Base-by-base conservation (phyloP, 2,888 invertebrate genomes). In the Perithous albicinctus region DNA sequence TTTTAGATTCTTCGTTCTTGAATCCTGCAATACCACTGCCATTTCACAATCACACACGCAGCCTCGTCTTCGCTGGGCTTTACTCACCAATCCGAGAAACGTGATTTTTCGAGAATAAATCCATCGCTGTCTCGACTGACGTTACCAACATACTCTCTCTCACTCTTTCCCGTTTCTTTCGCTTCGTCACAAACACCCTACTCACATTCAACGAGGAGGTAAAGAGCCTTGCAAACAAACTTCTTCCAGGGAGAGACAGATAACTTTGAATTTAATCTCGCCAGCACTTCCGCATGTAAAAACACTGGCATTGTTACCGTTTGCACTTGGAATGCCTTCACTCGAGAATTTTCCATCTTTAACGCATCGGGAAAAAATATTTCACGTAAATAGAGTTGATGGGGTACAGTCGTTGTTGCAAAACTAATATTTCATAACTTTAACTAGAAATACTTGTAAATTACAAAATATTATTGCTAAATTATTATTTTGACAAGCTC, bases 91-190 rank as follows among this genome's bases (percentile, higher is more conserved):
- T 74, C 73, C 77, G 69, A 63, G 70, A 78, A 78, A 70, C 82
- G 78, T 78, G 78, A 82, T 82, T 82, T 82, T 74, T 64, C 78
- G 7, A 48, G 69, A 66, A 66, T 82, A 78, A 82, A 82, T 82
- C 75, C 73, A 76, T 80, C 80, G 64, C 15, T 35, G 38, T 18
- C 38, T 59, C 38, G 32, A n/a, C 38, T 41, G 61, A 81, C 32
- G 29, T 26, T 38, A 48, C n/a, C 51, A 54, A 32, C 59, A 59
- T 20, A 26, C 10, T 4, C 26, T n/a, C n/a, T n/a, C n/a, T n/a
- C n/a, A n/a, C 26, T 56, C 54, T 20, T 32, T 48, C 32, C 23
- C 35, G 32, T 48, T 23, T n/a, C 8, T 59, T 23, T 73, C n/a
- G 41, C 10, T 59, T 46, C 20, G 46, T 72, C 76, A 32, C 51